Evolutionary conservation across 2,888 invertebrate species (phyloP), one percentile per base, ranked within the genome.

Genomic region (Onthophagus sagittarius): DNA sequence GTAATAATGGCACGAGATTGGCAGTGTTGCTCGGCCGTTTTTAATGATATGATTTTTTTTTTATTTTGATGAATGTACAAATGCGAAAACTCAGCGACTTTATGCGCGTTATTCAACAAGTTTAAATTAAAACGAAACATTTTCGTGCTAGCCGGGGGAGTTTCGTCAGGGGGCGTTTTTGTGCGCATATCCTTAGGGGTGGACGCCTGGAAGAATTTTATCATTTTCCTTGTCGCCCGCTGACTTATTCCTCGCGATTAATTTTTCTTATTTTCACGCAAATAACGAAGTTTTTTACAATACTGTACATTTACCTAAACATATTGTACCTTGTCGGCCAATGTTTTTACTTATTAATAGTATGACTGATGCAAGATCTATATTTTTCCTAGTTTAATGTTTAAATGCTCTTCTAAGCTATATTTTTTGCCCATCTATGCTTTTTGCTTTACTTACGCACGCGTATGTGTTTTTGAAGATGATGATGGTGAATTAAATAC

Each of bases 41-140:
- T 53, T 53, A 53, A 53, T 83, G 83, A 84, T 84, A 84, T 83
- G 83, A 83, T 9, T 53, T 23, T 23, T 23, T n/a, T 23, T 23
- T 53, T 53, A 53, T 53, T 53, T 53, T 82, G 81, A 83, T 83
- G 83, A 83, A 83, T 83, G 79, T 84, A 84, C 82, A 84, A 53
- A 53, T 53, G 39, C 39, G 39, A 53, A 53, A 53, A 23, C 81
- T 53, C 11, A 53, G 39, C 39, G 39, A 53, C 39, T 53, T 53
- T 53, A 53, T 53, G 39, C 39, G 39, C 39, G 39, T 53, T 81
- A 53, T 11, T 53, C 11, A 53, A 53, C 39, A 53, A 53, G 2
- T 23, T 23, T 2, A 53, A 53, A 9, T 53, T 9, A 53, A 53
- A 53, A 53, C 39, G 39, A 23, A 23, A 23, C n/a, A n/a, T 2